Evolutionary conservation across 2,888 invertebrate genomes (phyloP), one percentile per base, ranked within the genome.

Genomic region (Eugnorisma glareosa): DNA sequence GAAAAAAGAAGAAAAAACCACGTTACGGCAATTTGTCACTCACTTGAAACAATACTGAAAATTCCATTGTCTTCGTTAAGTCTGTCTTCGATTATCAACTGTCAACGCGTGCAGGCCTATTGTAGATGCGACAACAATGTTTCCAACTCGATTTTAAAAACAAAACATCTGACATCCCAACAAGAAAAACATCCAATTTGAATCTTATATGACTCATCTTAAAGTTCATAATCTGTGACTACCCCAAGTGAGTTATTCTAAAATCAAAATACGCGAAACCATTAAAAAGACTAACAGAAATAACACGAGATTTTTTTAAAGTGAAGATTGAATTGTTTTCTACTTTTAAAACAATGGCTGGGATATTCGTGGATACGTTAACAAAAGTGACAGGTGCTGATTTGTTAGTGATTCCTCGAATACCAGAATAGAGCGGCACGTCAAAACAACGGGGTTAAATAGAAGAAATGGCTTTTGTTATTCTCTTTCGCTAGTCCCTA

Each of bases 331-430:
- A 95, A 94, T 93, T 93, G 94, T 94, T 91, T 92, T 93, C 92
- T 92, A 90, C 89, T 91, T 93, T 88, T 92, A 90, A 93, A 93
- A 95, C 95, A 95, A 95, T 95, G 91, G 94, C 90, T 83, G 82
- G 82, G 90, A 90, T 94, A 93, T 94, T 94, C 90, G 90, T 90
- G 92, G 91, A 89, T 93, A 91, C 88, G 93, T 92, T 93, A 93
- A 93, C 92, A 84, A 89, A 93, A 94, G 91, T 95, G 95, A 94
- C 95, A 95, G 94, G 94, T 94, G 96, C 92, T 95, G 95, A 96
- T 95, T 95, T 94, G 94, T 94, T 90, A 90, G 90, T 91, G 91
- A 94, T 94, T 93, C 92, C 84, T 76, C 76, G 92, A 92, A 95
- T 95, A 93, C 94, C 93, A 91, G 92, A 94, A 92, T 93, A 93